These are phyloP conservation scores for Cyprichromis sp. DNA, from an alignment of 2,113 vertebrate species.

Conservation along the genomic window DNA sequence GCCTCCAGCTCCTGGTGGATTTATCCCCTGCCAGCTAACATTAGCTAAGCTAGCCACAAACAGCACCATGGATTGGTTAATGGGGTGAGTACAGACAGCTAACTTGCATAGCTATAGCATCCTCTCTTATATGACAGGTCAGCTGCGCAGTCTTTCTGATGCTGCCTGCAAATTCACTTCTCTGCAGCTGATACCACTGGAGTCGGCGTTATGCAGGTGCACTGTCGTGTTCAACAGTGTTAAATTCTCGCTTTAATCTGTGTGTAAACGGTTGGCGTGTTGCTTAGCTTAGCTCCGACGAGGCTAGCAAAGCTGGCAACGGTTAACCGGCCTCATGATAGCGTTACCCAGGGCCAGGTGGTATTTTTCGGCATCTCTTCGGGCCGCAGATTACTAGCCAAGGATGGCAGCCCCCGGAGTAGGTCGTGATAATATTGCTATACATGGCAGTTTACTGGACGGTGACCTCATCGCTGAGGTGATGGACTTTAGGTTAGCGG, in stretches of 20 bases:
- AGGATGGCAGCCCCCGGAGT: not conserved
- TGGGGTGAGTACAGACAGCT: slow-evolving; percentile 78
- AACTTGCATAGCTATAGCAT: slow-evolving; percentile 16
- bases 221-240: not conserved
- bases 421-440: not conserved
- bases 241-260: not conserved
- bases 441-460: not conserved
- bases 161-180: not conserved
- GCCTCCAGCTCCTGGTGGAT: slow-evolving; percentile 67
- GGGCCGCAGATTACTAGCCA: not conserved
- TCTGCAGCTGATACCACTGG: not conserved
- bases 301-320: slow-evolving; percentile 33
- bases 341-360: not conserved
- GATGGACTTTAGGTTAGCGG: slow-evolving; percentile 25
- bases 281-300: slow-evolving; percentile 38
- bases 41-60: slow-evolving; percentile 48
- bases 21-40: slow-evolving; percentile 62
- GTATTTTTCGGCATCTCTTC: not conserved
- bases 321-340: not conserved
- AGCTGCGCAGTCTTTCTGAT: slow-evolving; percentile 16
- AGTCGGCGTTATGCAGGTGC: not conserved
- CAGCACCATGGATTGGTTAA: slow-evolving; percentile 83
- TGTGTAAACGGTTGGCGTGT: slow-evolving; percentile 3
- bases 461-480: not conserved
- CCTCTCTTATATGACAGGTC: slow-evolving; percentile 14